Evolutionary conservation across 2,113 vertebrate genomes (phyloP).

Genomic region (Anser cygnoides): DNA sequence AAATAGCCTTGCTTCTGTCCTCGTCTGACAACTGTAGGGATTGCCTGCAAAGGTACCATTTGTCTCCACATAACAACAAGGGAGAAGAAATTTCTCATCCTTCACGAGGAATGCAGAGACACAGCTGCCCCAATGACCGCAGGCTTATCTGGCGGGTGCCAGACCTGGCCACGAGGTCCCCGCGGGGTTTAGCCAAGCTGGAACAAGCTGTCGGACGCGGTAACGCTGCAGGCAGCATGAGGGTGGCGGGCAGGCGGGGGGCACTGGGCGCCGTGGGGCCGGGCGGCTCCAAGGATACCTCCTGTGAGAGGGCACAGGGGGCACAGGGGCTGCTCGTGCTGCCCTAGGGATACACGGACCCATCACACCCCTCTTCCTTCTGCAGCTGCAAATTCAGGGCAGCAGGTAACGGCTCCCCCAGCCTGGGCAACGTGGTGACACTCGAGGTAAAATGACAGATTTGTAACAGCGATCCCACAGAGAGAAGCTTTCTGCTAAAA

Average conservation of each 20-base stretch:
- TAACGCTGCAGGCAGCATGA: not conserved
- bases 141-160: not conserved
- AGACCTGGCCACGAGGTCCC: not conserved
- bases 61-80: not conserved
- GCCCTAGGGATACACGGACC: rapidly evolving
- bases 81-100: not conserved
- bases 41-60: not conserved
- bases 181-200: not conserved
- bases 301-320: not conserved
- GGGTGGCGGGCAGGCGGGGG: not conserved
- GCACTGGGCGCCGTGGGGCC: not conserved
- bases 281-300: not conserved
- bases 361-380: not conserved
- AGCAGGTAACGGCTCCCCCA: rapidly evolving
- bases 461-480: not conserved
- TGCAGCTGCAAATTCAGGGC: not conserved
- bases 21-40: rapidly evolving
- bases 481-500: not conserved
- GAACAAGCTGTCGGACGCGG: not conserved
- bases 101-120: not conserved
- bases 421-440: rapidly evolving
- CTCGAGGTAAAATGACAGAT: not conserved
- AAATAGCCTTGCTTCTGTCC: not conserved
- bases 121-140: no score
- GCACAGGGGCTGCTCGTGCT: no score